phyloP scores from a whole-genome alignment of 2,888 invertebrate genomes.

The Pocota personata region DNA sequence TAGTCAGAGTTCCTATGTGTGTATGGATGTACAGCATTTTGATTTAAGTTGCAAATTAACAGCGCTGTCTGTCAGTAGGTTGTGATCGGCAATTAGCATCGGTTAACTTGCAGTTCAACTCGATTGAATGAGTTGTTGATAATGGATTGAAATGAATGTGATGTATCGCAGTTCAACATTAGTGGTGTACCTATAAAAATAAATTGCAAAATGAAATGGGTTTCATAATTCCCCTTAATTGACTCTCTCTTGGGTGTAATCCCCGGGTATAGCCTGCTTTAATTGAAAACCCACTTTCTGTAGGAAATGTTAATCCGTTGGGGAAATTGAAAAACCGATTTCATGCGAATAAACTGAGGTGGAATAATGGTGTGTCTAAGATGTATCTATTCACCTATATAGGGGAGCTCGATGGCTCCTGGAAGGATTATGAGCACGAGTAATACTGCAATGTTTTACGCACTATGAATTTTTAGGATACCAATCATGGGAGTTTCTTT shows the following conservation, averaged over 20 bases:
- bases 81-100: conserved; percentile 69
- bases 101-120: conserved; percentile 61
- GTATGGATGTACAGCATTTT: conserved; percentile 16
- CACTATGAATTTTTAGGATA: conserved; percentile 55
- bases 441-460: conserved; percentile 61
- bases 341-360: conserved; percentile 15
- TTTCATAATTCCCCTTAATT: conserved; percentile 61
- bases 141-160: conserved; percentile 56
- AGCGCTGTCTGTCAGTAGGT: conserved; percentile 64
- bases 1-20: neutral
- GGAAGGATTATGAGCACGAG: conserved; percentile 22
- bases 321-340: conserved; percentile 56
- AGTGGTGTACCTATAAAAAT: neutral
- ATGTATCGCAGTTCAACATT: conserved; percentile 35
- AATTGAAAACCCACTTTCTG: conserved; percentile 62
- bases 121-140: conserved; percentile 66
- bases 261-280: conserved; percentile 38
- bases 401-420: conserved; percentile 5
- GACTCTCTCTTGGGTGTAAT: conserved; percentile 36
- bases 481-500: neutral
- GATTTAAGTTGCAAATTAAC: conserved; percentile 49
- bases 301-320: conserved; percentile 64
- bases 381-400: conserved; percentile 17
- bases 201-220: conserved; percentile 51
- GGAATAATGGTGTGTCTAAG: conserved; percentile 37